These are phyloP conservation scores for Drosophila carrolli DNA, from an alignment of 1,140 invertebrate genomes.

Conservation along the genomic window DNA sequence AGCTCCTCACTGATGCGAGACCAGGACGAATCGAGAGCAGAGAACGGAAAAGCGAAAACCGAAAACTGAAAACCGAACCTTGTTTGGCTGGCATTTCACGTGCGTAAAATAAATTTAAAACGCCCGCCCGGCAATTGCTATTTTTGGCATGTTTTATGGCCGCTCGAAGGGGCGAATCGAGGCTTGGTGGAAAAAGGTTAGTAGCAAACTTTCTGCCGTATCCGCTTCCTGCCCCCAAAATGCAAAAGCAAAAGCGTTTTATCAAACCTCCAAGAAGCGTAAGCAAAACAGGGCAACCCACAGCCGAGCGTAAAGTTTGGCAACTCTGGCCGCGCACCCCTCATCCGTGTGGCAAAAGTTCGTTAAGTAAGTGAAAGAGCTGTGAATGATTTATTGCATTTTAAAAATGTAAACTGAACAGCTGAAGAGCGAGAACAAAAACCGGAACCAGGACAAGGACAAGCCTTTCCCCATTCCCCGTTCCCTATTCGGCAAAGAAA, in stretches of 20 bases:
- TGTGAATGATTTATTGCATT: slow-evolving; percentile 83
- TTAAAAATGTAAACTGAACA: slow-evolving; percentile 75
- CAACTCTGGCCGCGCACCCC: slow-evolving; percentile 14
- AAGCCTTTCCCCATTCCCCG: slow-evolving; percentile 13
- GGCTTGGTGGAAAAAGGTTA: slow-evolving; percentile 62
- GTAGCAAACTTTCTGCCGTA: slow-evolving; percentile 58
- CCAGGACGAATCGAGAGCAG: neutral
- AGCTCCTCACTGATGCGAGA: neutral
- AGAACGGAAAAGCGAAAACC: slow-evolving; percentile 1
- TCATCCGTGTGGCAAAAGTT: slow-evolving; percentile 56
- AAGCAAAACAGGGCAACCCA: slow-evolving; percentile 48
- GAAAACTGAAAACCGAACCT: slow-evolving; percentile 1
- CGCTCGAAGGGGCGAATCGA: slow-evolving; percentile 10
- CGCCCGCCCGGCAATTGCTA: slow-evolving; percentile 55
- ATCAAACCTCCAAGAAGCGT: slow-evolving; percentile 53
- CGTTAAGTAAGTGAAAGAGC: slow-evolving; percentile 82
- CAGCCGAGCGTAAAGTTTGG: slow-evolving; percentile 33
- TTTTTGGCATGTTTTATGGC: slow-evolving; percentile 78
- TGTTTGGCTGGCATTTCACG: slow-evolving; percentile 58
- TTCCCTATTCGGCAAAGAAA: no score
- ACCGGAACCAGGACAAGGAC: slow-evolving; percentile 25
- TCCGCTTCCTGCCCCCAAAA: neutral
- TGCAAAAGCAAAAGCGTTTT: slow-evolving; percentile 40
- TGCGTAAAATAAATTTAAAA: slow-evolving; percentile 78
- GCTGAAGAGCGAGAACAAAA: slow-evolving; percentile 11